Conservation (phyloP, 2,888 invertebrate species). For the Brachypalpus laphriformis region DNA sequence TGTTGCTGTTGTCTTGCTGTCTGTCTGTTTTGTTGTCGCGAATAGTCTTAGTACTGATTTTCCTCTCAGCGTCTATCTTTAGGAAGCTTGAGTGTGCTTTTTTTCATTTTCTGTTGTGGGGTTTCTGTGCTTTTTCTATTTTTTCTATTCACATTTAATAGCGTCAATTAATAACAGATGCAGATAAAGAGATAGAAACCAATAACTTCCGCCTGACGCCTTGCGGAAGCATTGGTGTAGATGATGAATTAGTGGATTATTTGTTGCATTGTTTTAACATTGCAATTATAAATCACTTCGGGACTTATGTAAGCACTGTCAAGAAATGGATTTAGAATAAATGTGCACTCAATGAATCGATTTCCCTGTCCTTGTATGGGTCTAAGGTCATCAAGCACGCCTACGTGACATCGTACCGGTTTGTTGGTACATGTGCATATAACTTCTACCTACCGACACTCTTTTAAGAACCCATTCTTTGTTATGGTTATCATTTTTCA, state of each 20-base stretch:
- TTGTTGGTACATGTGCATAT: too few relatives aligned
- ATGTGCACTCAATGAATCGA: neutral
- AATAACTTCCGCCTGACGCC: conserved; percentile 55
- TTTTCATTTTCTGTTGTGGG: conserved; percentile 10
- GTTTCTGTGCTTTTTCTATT: conserved; percentile 1
- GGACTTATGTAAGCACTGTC: conserved; percentile 19
- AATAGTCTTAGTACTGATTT: conserved; percentile 23
- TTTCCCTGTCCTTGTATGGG: too few relatives aligned
- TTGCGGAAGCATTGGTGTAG: conserved; percentile 47
- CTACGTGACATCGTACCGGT: too few relatives aligned
- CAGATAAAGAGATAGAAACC: conserved; percentile 44
- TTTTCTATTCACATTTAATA: conserved; percentile 58
- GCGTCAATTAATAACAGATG: conserved; percentile 54
- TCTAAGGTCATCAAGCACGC: too few relatives aligned
- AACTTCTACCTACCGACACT: too few relatives aligned
- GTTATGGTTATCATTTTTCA: too few relatives aligned
- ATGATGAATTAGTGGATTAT: conserved; percentile 4
- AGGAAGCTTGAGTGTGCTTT: conserved; percentile 3
- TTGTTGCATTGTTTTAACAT: conserved; percentile 11
- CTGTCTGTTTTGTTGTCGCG: conserved; percentile 30
- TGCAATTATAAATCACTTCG: conserved; percentile 34
- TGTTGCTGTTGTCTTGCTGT: conserved; percentile 22
- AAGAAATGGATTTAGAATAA: conserved; percentile 23
- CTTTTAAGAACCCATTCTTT: too few relatives aligned
- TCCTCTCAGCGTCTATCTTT: conserved; percentile 18